Evolutionary conservation across 2,888 invertebrate species (phyloP), one percentile per base, ranked within the genome.

Genomic region (Polylopha cassiicola): DNA sequence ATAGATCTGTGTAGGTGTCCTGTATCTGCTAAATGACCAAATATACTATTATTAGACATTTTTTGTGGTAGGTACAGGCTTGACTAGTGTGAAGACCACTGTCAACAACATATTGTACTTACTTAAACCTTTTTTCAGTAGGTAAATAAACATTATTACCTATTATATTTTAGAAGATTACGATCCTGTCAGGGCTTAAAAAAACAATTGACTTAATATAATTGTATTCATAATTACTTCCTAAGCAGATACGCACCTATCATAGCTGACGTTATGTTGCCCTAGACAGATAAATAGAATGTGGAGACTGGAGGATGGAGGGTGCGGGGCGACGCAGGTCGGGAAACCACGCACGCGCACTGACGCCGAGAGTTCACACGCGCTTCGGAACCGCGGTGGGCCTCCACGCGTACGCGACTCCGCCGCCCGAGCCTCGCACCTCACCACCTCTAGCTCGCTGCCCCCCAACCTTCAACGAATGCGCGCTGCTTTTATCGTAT

Each of bases 301-400:
- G 60, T 58, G 63, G 53, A 59, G 58, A 61, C 54, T 63, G 64
- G 61, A 65, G 65, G 61, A 66, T 60, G 69, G 53, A 29, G 41
- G 66, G 67, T 59, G 63, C 60, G 65, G 59, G 58, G 61, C 53
- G 60, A 64, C 58, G 64, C 64, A 47, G 51, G 55, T 58, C 61
- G 59, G 61, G 60, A 59, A 55, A 60, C 65, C 73, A 80, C 82
- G 80, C 82, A 79, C 67, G 81, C 81, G 84, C 78, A 69, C 65
- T 77, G 73, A 50, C 61, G 65, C 58, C 56, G 63, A 68, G 77
- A 80, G 80, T 80, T 79, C 79, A 80, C 81, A 82, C 82, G 77
- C 71, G 75, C 73, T 56, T 50, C 70, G 79, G 85, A 81, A 79
- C 86, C 86, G 69, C 73, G 73, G 88, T 88, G 69, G 66, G 87